Base-by-base conservation (phyloP, 2,888 invertebrate species). In the Odontomyia ornata region DNA sequence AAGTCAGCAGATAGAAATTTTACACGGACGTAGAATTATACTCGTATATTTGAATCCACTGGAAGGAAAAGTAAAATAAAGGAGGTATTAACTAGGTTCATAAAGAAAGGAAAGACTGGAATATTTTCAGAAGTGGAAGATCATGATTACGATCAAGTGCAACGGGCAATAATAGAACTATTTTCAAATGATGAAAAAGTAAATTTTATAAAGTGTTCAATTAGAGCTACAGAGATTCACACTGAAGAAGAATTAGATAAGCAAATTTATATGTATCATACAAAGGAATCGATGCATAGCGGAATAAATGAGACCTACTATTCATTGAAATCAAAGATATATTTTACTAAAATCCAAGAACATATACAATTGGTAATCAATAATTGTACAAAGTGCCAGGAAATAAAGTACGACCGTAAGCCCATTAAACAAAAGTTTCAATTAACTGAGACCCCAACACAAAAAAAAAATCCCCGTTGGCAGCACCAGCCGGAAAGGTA, bases 291-390 rank as follows among this genome's bases (percentile, higher is more conserved):
- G 3, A 76, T 78, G 65, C 78, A 80, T 62, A 77, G 78, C 46
- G 80, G 78, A 27, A 80, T 79, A 27, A 78, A 77, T 43, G 78
- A 78, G 75, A 69, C 67, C 9, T 80, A 80, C 56, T 46, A 79
- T 18, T 65, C 28, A 13, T 27, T 80, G 36, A 80, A 80, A 78
- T 15, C 77, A 15, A 77, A 77, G 76, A 77, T 77, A 52, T 79
- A 71, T 64, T 80, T 57, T 56, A 64, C 78, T 30, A 78, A 77
- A 62, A 56, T 80, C 67, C 67, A 69, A 76, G 77, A 78, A 64
- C 76, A 79, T 5, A 80, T 79, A 52, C 76, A 79, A 60, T 27
- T 77, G 52, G 78, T 79, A 25, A 79, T 80, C 65, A 79, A 78
- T 73, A 79, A 79, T 52, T 78, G 76, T 27, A 62, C 56, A 36